Base-by-base conservation (phyloP, 2,888 invertebrate species). In the Scrobipalpa costella region DNA sequence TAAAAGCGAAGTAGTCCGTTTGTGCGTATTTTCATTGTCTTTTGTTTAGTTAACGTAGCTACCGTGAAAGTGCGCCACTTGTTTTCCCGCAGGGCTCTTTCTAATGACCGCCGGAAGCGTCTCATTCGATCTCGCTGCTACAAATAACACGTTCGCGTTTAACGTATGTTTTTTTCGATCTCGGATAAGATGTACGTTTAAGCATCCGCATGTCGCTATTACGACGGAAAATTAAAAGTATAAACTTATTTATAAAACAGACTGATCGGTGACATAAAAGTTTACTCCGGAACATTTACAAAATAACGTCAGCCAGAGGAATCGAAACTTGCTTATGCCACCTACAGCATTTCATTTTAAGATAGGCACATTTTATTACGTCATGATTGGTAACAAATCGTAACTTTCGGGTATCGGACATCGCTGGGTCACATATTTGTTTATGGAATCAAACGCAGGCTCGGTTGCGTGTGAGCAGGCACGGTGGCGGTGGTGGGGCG, bases 1-100 rank as follows among this genome's bases (percentile, higher is more conserved):
- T 69, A 71, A 68, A 67, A 64, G 65, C 70, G 64, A 74, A 72
- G 67, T 72, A 67, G 70, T 70, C 71, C 70, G 68, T 67, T 69
- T 68, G 59, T 66, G 64, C 57, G 62, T 58, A 63, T 52, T 64
- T 65, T 63, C 67, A 71, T 70, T 73, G 71, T 71, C 66, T 69
- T 68, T 67, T 64, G 68, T 69, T 66, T 65, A 38, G 64, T 63
- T 69, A 67, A 64, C 36, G 11, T 13, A n/a, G 52, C 59, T 36
- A 60, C 50, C 61, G 59, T 52, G 61, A 58, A 61, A 62, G 57
- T 62, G 19, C 19, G 8, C 9, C 13, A 49, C n/a, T n/a, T 34
- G 33, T 33, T 55, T 55, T 13, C 33, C 55, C n/a, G 27, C 33
- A n/a, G 55, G 27, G n/a, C 55, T 55, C 33, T 55, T 55, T 33